Conservation (phyloP, 2,888 invertebrate species). For the Agrochola lychnidis region DNA sequence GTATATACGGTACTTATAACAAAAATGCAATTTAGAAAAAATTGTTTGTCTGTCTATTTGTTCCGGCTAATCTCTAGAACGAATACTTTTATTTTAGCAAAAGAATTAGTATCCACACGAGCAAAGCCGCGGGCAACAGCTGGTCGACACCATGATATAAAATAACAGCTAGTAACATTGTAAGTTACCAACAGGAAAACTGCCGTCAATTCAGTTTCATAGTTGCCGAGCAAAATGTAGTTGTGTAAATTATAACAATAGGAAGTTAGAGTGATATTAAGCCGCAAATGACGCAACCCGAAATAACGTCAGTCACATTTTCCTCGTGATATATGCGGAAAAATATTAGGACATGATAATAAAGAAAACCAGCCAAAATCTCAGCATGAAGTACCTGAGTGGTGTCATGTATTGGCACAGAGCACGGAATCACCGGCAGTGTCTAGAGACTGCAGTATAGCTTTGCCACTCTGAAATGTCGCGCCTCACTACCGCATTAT, state of each 20-base stretch:
- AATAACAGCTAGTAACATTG: no score
- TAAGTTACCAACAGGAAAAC: conserved; percentile 24
- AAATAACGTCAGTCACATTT: neutral
- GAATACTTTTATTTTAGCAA: no score
- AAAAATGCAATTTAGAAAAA: no score
- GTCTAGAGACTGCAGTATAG: neutral
- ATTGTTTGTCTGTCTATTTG: no score
- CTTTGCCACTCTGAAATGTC: no score
- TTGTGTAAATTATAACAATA: conserved; percentile 7
- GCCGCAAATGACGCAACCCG: neutral
- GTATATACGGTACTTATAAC: no score
- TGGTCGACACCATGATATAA: no score
- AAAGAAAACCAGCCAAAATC: neutral
- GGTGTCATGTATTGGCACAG: conserved; percentile 91
- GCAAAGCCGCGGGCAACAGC: no score
- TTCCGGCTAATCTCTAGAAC: no score
- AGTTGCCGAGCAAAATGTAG: neutral
- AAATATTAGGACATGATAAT: neutral
- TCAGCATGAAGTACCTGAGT: conserved; percentile 74
- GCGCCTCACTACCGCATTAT: no score
- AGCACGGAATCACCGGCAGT: neutral
- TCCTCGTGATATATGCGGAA: neutral
- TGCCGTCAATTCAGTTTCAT: no score
- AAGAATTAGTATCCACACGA: no score
- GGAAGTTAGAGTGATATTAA: conserved; percentile 6